Conservation (phyloP, 2,888 invertebrate genomes). For the Orthonevra nobilis region DNA sequence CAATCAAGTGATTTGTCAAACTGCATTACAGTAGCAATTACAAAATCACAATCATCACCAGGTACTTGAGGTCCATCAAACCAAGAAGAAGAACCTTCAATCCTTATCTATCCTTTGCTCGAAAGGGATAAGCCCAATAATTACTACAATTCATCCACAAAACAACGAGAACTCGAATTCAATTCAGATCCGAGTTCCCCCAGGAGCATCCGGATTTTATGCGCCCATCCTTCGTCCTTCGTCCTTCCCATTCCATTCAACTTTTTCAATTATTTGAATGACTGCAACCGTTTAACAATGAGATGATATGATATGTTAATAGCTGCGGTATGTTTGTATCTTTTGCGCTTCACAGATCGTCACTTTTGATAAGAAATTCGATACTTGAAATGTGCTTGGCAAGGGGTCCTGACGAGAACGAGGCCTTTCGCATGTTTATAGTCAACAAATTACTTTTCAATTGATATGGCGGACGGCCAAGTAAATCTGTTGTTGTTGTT, state of each 20-base stretch:
- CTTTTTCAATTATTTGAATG: conserved; percentile 52
- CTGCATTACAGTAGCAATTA: conserved; percentile 40
- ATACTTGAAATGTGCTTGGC: conserved; percentile 72
- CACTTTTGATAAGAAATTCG: conserved; percentile 75
- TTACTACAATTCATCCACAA: conserved; percentile 30
- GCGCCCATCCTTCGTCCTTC: too few relatives aligned
- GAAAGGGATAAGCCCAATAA: conserved; percentile 53
- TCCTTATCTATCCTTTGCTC: conserved; percentile 43
- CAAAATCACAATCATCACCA: conserved; percentile 56
- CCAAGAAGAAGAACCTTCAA: conserved; percentile 7
- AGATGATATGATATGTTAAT: conserved; percentile 70
- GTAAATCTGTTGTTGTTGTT: not conserved
- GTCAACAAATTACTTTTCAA: conserved; percentile 69
- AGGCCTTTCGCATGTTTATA: conserved; percentile 53
- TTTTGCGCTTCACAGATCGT: conserved; percentile 73
- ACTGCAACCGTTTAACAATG: conserved; percentile 67
- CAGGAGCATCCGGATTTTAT: conserved; percentile 30
- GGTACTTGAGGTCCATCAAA: conserved; percentile 51
- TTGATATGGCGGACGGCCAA: conserved; percentile 51
- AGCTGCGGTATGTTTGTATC: conserved; percentile 66
- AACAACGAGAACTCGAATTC: too few relatives aligned
- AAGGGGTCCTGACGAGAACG: conserved; percentile 15
- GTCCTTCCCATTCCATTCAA: conserved; percentile 2
- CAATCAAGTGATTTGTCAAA: conserved; percentile 67
- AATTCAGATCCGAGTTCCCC: conserved; percentile 2